Evolutionary conservation across 2,797 vertebrate genomes (phyloP), one percentile per base, ranked within the genome.

Genomic region (Thamnophis elegans): DNA sequence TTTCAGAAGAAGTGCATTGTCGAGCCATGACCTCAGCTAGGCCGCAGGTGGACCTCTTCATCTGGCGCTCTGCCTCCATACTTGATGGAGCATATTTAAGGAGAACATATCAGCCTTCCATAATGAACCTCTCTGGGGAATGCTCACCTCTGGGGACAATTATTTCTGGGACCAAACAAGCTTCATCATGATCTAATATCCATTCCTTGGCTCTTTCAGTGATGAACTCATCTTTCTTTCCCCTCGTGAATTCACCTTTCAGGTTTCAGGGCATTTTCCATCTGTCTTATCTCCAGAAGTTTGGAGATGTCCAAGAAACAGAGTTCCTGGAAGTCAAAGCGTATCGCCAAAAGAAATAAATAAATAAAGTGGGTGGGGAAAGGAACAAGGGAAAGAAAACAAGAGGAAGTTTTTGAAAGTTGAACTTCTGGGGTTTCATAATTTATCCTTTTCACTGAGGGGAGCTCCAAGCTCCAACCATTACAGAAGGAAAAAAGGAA

Each of bases 101-200:
- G 85, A 89, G 59, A 93, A 36, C 55, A 2, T 0, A 0, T 36
- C 92, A 88, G 12, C 88, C 14, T 87, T 88, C 87, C 88, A 11
- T 87, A 91, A 54, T 91, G 28, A 90, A n/a, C 87, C 88, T 92
- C 13, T 88, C 78, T 65, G 65, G 91, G 12, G 28, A 53, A 54
- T 51, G 1, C 2, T 51, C 10, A 87, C 90, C 93, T 78, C 20
- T 0, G 42, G 94, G 93, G 90, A 0, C 0, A 56, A 28, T 0
- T 92, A 36, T 91, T 92, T 95, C 92, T 91, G 65, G 89, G 59
- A 14, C 0, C 94, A 90, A 93, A 0, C 47, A 53, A 89, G 88
- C 20, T 26, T 94, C 95, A 86, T 91, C 95, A 92, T 92, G 93
- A 93, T 54, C 93, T 89, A 20, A 65, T 94, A 88, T 82, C 89